Base-by-base conservation (phyloP, 2,797 vertebrate species). In the Tarsius wallacei region DNA sequence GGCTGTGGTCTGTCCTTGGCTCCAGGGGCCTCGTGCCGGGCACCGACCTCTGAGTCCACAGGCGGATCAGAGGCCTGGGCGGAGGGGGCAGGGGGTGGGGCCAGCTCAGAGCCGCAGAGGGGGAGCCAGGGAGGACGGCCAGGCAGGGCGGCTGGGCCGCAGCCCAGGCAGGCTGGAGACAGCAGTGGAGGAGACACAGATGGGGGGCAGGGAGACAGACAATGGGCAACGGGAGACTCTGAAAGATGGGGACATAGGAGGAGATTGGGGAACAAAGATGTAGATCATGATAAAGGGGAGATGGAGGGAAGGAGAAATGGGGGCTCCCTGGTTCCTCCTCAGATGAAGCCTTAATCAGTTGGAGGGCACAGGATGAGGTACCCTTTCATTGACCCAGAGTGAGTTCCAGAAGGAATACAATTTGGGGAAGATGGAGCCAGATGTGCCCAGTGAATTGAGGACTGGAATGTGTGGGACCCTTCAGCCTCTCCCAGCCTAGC, bases 111-210 rank as follows among this genome's bases (percentile, higher is more conserved):
- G 84, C 97, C 15, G 96, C 96, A 97, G 97, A 94, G 96, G 97
- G 97, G 96, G 97, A 96, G 97, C 94, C 97, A 82, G 94, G 97
- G 96, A 98, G 95, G 94, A 53, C 0, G 4, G 97, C 96, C 97
- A 96, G 94, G 93, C 93, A 87, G 28, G 74, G 68, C 8, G 0
- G 57, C 95, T 97, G 97, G 97, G 97, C 97, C 5, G n/a, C 53
- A 11, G 97, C 97, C 98, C 97, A 96, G 94, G 86, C 63, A 93
- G 82, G 77, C 95, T 95, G 89, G 78, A 91, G 96, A 61, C 2
- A 6, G 87, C 51, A 74, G 94, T 47, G 0, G 85, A 86, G n/a
- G 13, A 77, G 63, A 51, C 51, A 13, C 57, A 11, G 2, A 49
- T 13, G 24, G 68, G 74, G 59, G 95, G 76, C 33, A 31, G 90